Evolutionary conservation across 2,113 vertebrate species (phyloP), one percentile per base, ranked within the genome.

Genomic region (Manacus vitellinus): DNA sequence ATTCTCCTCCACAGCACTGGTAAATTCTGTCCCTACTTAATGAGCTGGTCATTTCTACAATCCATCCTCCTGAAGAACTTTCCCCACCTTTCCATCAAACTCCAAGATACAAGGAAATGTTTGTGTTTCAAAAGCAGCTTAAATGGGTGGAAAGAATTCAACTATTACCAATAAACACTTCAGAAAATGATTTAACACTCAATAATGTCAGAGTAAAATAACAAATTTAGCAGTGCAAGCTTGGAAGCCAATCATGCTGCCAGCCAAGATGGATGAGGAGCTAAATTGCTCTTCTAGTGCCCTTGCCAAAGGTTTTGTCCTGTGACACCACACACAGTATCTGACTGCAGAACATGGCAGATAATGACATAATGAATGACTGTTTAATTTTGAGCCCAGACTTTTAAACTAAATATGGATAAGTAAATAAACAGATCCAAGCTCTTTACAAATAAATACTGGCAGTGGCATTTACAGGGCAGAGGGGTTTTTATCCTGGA

Each of bases 121-220:
- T 94, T 94, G 44, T 76, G 55, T 92, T 94, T 96, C 75, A 63
- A 92, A 92, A 89, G 67, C 55, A 61, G 37, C 35, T 94, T 92
- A 87, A 83, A 82, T 81, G 91, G 80, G 62, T 96, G 96, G 94
- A 96, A 97, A 96, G 86, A 95, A 97, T 96, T 96, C 44, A 86
- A 77, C 91, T 85, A 94, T 86, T 78, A 79, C 78, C 79, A 89
- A 96, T 95, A 97, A 97, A 96, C 97, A 97, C 92, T 97, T 96
- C 93, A 96, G 82, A 96, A 94, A 96, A 82, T 94, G 86, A 97
- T 97, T 97, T 96, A 97, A 86, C 66, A 49, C 79, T 89, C 87
- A 82, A 49, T 95, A 95, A 90, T 94, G 95, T 94, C 94, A 92
- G 68, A 83, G 81, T 92, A 92, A 95, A 96, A 74, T 72, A 95